Conservation (phyloP, 2,797 vertebrate genomes). For the Clarias pachynema region DNA sequence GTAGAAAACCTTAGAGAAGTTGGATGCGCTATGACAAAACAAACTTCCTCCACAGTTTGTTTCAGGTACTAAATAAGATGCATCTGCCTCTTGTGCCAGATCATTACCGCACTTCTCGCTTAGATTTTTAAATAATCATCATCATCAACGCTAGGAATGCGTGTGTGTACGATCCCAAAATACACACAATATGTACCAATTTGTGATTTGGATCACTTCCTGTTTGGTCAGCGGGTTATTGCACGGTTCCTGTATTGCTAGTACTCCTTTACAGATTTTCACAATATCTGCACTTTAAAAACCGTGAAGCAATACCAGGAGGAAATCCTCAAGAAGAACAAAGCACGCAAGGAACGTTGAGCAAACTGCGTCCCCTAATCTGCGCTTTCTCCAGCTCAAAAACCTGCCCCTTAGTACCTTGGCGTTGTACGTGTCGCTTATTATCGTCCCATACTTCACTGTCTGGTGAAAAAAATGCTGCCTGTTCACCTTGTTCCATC, state of each 20-base stretch:
- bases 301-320: background rate
- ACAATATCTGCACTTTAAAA: slow-evolving; percentile 9
- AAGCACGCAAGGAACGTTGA: background rate
- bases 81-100: too few species aligned
- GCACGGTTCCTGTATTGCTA: background rate
- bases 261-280: background rate
- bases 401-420: background rate
- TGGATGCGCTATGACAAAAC: background rate
- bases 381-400: background rate
- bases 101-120: background rate
- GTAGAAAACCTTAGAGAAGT: background rate
- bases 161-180: background rate
- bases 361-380: background rate
- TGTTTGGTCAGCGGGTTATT: background rate
- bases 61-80: background rate
- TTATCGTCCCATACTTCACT: background rate
- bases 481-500: background rate
- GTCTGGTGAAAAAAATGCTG: slow-evolving; percentile 13
- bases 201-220: background rate
- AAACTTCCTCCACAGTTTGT: too few species aligned
- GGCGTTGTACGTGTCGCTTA: background rate
- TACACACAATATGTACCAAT: background rate
- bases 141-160: background rate
- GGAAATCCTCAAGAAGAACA: background rate
- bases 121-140: background rate